These are phyloP conservation scores for Budorcas taxicolor DNA, from an alignment of 2,113 vertebrate genomes.

Conservation along the genomic window DNA sequence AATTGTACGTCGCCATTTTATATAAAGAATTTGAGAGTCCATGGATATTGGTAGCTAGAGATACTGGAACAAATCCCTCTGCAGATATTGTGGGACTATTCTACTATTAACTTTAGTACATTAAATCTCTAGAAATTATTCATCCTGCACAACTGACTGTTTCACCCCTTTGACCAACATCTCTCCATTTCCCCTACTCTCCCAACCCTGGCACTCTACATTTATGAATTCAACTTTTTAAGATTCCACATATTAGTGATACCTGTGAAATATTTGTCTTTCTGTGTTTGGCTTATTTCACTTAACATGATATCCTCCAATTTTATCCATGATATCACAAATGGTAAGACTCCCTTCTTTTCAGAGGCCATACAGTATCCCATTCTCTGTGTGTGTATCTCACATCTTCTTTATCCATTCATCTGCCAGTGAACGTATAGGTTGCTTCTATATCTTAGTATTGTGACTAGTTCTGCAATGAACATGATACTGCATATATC, in stretches of 20 bases:
- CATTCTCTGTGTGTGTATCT: background rate
- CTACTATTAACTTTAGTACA: background rate
- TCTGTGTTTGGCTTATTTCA: background rate
- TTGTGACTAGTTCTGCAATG: background rate
- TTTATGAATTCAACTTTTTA: background rate
- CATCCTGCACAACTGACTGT: background rate
- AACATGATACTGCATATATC: background rate
- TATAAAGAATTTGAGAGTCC: background rate
- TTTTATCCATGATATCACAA: background rate
- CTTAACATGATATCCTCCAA: background rate
- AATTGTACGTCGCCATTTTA: background rate
- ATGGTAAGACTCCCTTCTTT: background rate
- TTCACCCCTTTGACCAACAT: background rate
- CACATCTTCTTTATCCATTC: background rate
- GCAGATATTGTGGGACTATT: background rate
- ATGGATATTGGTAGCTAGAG: background rate
- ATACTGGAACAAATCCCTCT: background rate
- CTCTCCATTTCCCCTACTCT: background rate
- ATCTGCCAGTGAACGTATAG: background rate
- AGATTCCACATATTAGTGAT: background rate
- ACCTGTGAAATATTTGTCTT: background rate
- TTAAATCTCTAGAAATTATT: background rate
- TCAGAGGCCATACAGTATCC: background rate
- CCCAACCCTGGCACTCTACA: background rate
- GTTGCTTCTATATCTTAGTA: background rate